Conservation (phyloP, 2,113 vertebrate species). For the Paracanthobrama guichenoti region DNA sequence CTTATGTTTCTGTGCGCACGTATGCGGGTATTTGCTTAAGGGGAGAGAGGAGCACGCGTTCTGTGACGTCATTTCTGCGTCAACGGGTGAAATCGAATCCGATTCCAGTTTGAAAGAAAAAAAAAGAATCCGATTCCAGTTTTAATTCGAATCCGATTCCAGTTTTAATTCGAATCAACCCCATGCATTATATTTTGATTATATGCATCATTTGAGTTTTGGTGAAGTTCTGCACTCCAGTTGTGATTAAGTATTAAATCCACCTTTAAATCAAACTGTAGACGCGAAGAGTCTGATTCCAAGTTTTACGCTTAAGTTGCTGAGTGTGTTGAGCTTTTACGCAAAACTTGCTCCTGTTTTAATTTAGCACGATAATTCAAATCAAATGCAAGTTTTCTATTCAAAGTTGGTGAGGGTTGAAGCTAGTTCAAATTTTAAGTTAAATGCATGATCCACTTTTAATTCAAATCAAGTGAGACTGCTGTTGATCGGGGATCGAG, state of each 20-base stretch:
- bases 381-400: too few species aligned
- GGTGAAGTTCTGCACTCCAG: too few species aligned
- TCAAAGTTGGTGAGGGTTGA: too few species aligned
- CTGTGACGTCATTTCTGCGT: background rate
- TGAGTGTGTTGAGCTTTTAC: background rate
- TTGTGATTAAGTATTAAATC: too few species aligned
- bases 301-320: background rate
- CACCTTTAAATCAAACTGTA: background rate
- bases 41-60: background rate
- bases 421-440: background rate
- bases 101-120: background rate
- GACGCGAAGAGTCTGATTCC: background rate
- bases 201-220: too few species aligned
- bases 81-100: background rate
- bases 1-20: conserved; percentile 12
- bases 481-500: too few species aligned
- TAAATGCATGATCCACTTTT: background rate
- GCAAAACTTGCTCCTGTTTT: background rate
- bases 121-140: background rate
- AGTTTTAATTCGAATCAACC: background rate
- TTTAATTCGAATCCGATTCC: background rate
- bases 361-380: background rate
- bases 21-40: conserved; percentile 7
- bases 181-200: background rate
- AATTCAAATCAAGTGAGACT: too few species aligned